Conservation (phyloP, 2,113 vertebrate genomes). For the Embiotoca jacksoni region DNA sequence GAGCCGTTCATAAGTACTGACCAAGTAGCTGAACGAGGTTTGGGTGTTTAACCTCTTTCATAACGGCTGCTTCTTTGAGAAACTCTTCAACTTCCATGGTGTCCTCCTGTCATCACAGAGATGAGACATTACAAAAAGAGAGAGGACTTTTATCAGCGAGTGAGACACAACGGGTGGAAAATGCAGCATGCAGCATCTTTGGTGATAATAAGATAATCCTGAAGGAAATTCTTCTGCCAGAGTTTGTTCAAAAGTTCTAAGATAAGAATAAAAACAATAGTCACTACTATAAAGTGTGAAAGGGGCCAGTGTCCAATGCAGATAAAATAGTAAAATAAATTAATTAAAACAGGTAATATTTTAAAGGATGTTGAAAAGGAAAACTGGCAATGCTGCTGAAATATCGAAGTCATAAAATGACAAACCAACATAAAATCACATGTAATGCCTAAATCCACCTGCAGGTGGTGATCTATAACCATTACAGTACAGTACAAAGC, state of each 20-base stretch:
- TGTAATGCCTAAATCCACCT: constrained; percentile 55
- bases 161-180: not conserved
- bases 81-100: constrained; percentile 99
- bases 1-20: constrained; percentile 54
- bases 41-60: constrained; percentile 99
- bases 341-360: too few species aligned
- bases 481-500: not conserved
- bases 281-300: too few species aligned
- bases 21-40: constrained; percentile 94
- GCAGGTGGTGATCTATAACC: constrained; percentile 65
- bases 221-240: too few species aligned
- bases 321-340: too few species aligned
- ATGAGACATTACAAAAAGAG: not conserved
- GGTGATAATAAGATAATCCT: too few species aligned
- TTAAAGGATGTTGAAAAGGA: too few species aligned
- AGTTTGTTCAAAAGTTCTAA: too few species aligned
- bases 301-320: too few species aligned
- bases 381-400: too few species aligned
- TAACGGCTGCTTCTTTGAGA: constrained; percentile 97
- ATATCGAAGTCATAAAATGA: too few species aligned
- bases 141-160: not conserved
- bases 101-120: constrained; percentile 88
- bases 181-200: too few species aligned
- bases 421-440: not conserved
- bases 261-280: too few species aligned